phyloP scores from a whole-genome alignment of 2,888 invertebrate species.

The Yponomeuta sedellus region DNA sequence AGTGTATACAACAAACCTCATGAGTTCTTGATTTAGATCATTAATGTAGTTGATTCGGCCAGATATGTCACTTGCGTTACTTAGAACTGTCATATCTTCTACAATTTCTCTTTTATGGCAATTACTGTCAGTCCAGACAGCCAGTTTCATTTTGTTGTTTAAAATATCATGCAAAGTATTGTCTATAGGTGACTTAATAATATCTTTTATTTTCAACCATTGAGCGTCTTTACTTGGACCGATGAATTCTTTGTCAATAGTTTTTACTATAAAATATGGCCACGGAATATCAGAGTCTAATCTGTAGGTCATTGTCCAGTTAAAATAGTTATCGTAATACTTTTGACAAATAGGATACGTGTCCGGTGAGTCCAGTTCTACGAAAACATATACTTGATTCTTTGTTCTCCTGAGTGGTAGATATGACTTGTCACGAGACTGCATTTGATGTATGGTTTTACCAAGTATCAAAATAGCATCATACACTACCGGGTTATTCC shows the following conservation, averaged over 20 bases:
- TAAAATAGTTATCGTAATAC: slow-evolving; percentile 13
- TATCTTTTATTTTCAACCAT: slow-evolving; percentile 3
- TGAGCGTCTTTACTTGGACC: background rate
- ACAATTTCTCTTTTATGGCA: no score
- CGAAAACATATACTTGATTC: slow-evolving; percentile 13
- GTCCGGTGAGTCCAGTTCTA: slow-evolving; percentile 14
- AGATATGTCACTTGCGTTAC: no score
- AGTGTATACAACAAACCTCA: no score
- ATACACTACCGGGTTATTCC: background rate
- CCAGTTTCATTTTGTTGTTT: no score
- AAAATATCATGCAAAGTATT: no score
- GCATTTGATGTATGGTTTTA: background rate
- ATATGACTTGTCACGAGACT: background rate
- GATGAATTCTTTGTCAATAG: background rate
- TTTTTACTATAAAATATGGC: slow-evolving; percentile 12
- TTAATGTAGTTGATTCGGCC: no score
- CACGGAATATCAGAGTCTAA: slow-evolving; percentile 14
- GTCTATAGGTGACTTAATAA: background rate
- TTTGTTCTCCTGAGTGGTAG: no score
- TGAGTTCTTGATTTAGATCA: no score
- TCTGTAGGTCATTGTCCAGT: slow-evolving; percentile 15
- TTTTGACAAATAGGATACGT: slow-evolving; percentile 14
- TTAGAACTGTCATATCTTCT: no score
- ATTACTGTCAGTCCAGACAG: no score
- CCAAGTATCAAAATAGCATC: slow-evolving; percentile 14